phyloP scores from a whole-genome alignment of 2,113 vertebrate species.

The Lophochroa leadbeateri region DNA sequence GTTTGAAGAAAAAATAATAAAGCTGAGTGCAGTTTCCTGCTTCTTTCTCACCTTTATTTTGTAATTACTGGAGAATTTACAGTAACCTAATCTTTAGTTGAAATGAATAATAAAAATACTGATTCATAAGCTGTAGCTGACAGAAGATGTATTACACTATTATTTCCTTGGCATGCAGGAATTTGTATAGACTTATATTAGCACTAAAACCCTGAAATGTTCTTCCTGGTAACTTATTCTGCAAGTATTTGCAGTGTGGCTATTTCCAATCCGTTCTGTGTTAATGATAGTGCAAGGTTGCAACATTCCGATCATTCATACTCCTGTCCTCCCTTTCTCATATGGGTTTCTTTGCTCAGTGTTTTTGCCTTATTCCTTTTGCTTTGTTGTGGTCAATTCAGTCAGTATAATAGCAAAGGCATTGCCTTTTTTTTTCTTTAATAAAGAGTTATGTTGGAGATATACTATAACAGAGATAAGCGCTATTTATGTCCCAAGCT shows the following conservation, averaged over 20 bases:
- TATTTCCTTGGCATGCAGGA: slow-evolving; percentile 41
- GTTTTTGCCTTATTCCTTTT: slow-evolving; percentile 61
- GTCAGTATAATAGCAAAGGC: slow-evolving; percentile 69
- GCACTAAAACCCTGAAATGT: slow-evolving; percentile 28
- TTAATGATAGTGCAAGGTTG: slow-evolving; percentile 63
- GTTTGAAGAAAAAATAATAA: background rate
- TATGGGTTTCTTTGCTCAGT: slow-evolving; percentile 40
- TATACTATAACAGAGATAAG: slow-evolving; percentile 73
- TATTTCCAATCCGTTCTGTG: slow-evolving; percentile 63
- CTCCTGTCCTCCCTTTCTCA: slow-evolving; percentile 70
- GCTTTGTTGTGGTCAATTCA: slow-evolving; percentile 75
- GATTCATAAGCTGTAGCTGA: background rate
- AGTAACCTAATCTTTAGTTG: background rate
- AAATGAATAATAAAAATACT: background rate
- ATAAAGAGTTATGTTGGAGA: slow-evolving; percentile 73
- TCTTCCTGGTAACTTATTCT: slow-evolving; percentile 66
- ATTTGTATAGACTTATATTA: slow-evolving; percentile 41
- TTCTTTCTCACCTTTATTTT: background rate
- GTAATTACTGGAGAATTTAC: background rate
- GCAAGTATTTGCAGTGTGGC: slow-evolving; percentile 14
- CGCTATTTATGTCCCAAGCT: slow-evolving; percentile 78
- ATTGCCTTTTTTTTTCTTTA: slow-evolving; percentile 45
- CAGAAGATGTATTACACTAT: background rate
- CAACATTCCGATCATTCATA: slow-evolving; percentile 75
- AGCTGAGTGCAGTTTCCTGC: background rate